Conservation (phyloP, 2,797 vertebrate genomes). For the Tympanoctomys barrerae region DNA sequence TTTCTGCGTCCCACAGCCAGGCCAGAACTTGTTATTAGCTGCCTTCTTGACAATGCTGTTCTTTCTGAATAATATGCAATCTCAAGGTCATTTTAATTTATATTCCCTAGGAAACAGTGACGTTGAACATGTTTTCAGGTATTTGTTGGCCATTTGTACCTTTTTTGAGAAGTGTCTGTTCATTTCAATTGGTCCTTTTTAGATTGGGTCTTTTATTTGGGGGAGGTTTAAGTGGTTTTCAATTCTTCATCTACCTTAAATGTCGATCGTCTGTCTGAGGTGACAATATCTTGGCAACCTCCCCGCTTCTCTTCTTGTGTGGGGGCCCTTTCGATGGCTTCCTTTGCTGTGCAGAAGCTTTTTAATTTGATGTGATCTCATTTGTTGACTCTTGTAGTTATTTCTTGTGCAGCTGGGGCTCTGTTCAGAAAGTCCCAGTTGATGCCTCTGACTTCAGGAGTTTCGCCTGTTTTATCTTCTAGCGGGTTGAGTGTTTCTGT, state of each 20-base stretch:
- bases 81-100: background rate
- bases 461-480: background rate
- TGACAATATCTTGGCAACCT: background rate
- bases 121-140: background rate
- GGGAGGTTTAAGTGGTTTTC: background rate
- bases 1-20: background rate
- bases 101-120: background rate
- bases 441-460: background rate
- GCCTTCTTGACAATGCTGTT: background rate
- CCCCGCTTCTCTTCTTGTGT: background rate
- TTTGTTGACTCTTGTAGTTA: background rate
- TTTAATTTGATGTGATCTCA: background rate
- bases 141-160: background rate
- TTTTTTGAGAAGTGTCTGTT: background rate
- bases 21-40: background rate
- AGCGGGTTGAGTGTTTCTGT: background rate
- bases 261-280: background rate
- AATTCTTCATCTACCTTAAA: background rate
- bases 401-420: background rate
- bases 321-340: background rate
- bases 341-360: background rate
- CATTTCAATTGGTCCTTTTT: background rate
- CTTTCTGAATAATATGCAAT: background rate
- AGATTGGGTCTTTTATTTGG: background rate
- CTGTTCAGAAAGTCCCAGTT: background rate